phyloP scores from a whole-genome alignment of 2,113 vertebrate genomes.

The Myiagra hebetior region DNA sequence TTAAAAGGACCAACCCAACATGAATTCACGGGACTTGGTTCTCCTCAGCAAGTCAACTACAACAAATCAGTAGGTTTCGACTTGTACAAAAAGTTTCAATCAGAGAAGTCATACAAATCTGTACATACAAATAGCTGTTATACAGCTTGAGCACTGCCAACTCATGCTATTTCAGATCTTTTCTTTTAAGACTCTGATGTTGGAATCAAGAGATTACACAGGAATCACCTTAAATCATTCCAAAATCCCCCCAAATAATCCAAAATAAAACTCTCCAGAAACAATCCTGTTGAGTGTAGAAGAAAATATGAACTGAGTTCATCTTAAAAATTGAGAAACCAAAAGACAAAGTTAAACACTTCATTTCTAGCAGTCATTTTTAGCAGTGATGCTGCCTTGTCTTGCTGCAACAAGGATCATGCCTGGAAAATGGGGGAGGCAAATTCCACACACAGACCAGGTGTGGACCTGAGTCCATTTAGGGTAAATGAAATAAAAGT shows the following conservation, averaged over 20 bases:
- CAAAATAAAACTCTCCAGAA: neutral
- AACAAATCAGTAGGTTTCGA: neutral
- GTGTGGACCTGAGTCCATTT: neutral
- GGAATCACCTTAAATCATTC: neutral
- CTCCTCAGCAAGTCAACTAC: neutral
- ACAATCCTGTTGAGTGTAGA: neutral
- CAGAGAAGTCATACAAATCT: neutral
- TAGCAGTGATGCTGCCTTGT: neutral
- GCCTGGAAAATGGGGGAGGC: neutral
- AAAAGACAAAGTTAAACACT: neutral
- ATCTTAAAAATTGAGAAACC: neutral
- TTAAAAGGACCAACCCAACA: neutral
- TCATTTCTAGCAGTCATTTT: neutral
- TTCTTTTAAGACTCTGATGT: neutral
- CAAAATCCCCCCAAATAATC: accelerated
- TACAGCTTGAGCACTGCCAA: neutral
- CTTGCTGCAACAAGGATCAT: neutral
- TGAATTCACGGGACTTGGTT: neutral
- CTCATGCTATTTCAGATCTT: neutral
- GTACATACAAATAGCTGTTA: neutral
- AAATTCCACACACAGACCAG: neutral
- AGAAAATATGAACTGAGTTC: neutral
- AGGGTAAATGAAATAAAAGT: neutral
- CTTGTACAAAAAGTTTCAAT: neutral
- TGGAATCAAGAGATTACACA: neutral